Evolutionary conservation across 2,113 vertebrate genomes (phyloP).

Genomic region (Cinclus mexicanus): DNA sequence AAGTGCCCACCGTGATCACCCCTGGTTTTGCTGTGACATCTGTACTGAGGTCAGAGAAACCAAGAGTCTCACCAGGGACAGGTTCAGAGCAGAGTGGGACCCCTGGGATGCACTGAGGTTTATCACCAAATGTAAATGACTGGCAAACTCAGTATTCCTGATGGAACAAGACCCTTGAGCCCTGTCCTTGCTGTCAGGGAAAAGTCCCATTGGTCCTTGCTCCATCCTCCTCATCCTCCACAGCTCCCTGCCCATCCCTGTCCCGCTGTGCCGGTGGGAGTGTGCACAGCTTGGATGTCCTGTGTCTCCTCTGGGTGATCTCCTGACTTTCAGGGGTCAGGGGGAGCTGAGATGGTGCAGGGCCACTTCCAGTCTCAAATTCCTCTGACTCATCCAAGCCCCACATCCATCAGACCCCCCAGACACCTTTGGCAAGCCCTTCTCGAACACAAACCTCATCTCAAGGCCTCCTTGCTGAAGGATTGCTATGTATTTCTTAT

Average conservation of each 20-base stretch:
- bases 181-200: background rate
- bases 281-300: accelerated
- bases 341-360: background rate
- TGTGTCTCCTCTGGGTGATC: background rate
- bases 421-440: background rate
- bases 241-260: background rate
- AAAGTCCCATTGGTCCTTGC: accelerated
- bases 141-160: background rate
- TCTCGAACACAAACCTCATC: background rate
- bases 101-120: background rate
- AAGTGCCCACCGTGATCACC: accelerated
- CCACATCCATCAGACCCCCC: background rate
- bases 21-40: background rate
- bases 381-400: background rate
- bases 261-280: accelerated
- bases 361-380: background rate
- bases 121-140: background rate
- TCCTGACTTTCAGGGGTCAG: accelerated
- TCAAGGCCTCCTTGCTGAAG: background rate
- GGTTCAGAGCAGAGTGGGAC: background rate
- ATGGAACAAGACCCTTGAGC: background rate
- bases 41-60: background rate
- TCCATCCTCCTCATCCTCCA: background rate
- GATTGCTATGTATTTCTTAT: background rate
- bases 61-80: background rate